Conservation (phyloP, 2,888 invertebrate genomes). For the Tridacna gigas region DNA sequence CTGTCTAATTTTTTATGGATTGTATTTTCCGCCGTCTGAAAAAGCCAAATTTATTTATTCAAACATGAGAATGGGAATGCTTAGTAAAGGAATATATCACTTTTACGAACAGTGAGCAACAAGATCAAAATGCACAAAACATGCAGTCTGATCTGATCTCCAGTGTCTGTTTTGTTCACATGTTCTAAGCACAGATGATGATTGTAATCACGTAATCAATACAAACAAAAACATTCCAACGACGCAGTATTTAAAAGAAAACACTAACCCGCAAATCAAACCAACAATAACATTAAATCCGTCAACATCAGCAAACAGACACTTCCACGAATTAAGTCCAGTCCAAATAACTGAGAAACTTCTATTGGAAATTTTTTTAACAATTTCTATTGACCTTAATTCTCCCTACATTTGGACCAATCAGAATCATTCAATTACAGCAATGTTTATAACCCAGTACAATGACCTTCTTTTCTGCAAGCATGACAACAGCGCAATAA, state of each 20-base stretch:
- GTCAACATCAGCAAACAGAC: background rate
- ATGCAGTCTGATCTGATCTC: too few species aligned
- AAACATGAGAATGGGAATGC: too few species aligned
- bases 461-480: slow-evolving; percentile 7
- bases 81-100: too few species aligned
- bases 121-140: too few species aligned
- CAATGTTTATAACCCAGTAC: slow-evolving; percentile 17
- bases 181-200: too few species aligned
- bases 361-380: background rate
- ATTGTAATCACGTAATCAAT: too few species aligned
- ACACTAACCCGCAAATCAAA: background rate
- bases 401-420: background rate
- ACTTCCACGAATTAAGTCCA: background rate
- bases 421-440: slow-evolving; percentile 11
- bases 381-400: background rate
- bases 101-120: too few species aligned
- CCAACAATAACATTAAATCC: background rate
- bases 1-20: too few species aligned
- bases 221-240: too few species aligned
- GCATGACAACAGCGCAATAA: background rate
- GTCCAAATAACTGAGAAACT: background rate
- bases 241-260: background rate
- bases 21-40: too few species aligned
- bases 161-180: too few species aligned
- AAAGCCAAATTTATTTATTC: too few species aligned